A percentile compares a stretch with the other conserved stretches of the same genome.
These are phyloP conservation scores for Labrus mixtus DNA, from an alignment of 2,113 vertebrate species.

Conservation along the genomic window DNA sequence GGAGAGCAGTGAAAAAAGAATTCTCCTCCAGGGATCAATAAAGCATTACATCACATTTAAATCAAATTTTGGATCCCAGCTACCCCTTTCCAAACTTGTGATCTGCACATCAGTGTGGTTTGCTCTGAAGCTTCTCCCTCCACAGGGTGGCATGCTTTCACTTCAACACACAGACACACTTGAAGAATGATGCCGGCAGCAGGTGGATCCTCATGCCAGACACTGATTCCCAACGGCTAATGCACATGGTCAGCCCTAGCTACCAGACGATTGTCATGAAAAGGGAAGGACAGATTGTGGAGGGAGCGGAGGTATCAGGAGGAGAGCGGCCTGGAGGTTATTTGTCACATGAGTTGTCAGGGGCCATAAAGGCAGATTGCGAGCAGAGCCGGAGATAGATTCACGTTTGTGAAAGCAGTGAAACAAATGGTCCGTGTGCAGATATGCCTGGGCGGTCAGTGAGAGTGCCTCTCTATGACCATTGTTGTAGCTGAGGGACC, in stretches of 20 bases:
- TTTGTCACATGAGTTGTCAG: constrained; percentile 60
- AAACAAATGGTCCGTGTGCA: constrained; percentile 41
- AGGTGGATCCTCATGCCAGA: constrained; percentile 57
- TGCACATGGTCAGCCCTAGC: constrained; percentile 37
- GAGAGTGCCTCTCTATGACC: neutral
- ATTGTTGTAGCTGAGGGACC: constrained; percentile 12
- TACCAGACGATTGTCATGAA: constrained; percentile 35
- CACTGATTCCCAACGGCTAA: constrained; percentile 49
- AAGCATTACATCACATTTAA: constrained; percentile 22
- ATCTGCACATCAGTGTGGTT: constrained; percentile 1
- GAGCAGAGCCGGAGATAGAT: neutral
- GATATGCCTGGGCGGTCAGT: constrained; percentile 32
- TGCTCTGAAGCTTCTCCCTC: constrained; percentile 23
- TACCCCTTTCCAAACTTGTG: neutral
- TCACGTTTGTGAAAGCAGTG: constrained; percentile 23
- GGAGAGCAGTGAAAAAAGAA: neutral
- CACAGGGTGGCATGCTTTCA: constrained; percentile 72
- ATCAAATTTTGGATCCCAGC: neutral
- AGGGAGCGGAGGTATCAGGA: constrained; percentile 20
- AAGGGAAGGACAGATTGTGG: constrained; percentile 33
- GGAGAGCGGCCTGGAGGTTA: constrained; percentile 16
- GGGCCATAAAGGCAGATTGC: constrained; percentile 26
- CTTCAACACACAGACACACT: constrained; percentile 6
- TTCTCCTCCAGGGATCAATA: constrained; percentile 11
- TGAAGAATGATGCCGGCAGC: constrained; percentile 51